A percentile compares a stretch with the other conserved stretches of the same genome.
Conservation (phyloP, 2,888 invertebrate species). For the Amblyjoppa proteus region DNA sequence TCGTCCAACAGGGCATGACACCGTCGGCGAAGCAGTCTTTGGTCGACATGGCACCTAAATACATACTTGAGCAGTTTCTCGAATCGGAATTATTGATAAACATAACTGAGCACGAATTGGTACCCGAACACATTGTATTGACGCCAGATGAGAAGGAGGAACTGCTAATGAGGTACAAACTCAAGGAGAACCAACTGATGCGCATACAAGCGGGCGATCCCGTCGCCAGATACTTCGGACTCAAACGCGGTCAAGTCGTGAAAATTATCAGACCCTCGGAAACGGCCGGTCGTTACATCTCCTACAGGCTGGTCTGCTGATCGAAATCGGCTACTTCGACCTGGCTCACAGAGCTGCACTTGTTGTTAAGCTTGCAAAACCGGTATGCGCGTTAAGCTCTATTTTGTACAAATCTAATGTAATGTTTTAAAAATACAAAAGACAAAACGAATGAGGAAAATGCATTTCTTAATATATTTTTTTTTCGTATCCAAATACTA, state of each 20-base stretch:
- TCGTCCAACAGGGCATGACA: conserved; percentile 99
- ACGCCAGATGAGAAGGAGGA: conserved; percentile 99
- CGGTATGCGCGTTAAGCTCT: conserved; percentile 37
- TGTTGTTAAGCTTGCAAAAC: conserved; percentile 27
- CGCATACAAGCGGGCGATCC: conserved; percentile 99
- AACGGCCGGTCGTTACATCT: conserved; percentile 99
- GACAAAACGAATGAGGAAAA: background rate
- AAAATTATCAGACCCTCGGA: conserved; percentile 99
- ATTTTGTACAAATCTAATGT: conserved; percentile 63
- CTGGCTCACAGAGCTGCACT: background rate
- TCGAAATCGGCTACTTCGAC: background rate
- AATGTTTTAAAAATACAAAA: conserved; percentile 23
- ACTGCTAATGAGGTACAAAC: conserved; percentile 96
- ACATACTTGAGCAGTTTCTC: conserved; percentile 97
- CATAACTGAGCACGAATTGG: conserved; percentile 98
- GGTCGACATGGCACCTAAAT: conserved; percentile 99
- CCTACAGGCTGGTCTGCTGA: conserved; percentile 97
- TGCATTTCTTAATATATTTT: background rate
- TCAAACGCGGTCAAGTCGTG: conserved; percentile 99
- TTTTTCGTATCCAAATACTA: conserved; percentile 79
- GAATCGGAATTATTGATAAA: conserved; percentile 98
- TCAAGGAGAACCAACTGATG: conserved; percentile 99
- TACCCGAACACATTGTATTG: conserved; percentile 99
- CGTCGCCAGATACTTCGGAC: conserved; percentile 98
- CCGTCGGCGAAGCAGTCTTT: conserved; percentile 99